These are phyloP conservation scores for Silurus meridionalis DNA, from an alignment of 2,113 vertebrate species.

Conservation along the genomic window DNA sequence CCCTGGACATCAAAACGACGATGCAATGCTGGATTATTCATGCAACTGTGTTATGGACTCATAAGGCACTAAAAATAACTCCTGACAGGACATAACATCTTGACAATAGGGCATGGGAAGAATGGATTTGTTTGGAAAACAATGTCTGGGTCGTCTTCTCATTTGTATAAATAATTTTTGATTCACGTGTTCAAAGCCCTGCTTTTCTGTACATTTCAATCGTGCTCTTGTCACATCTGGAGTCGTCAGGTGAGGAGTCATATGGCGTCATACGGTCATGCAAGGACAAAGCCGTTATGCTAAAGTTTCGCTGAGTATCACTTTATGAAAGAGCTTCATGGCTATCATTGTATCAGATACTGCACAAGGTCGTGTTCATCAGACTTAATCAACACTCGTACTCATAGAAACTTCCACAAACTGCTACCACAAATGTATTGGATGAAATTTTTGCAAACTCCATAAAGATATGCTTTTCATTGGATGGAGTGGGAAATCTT, in stretches of 20 bases:
- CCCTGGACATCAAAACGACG: no score
- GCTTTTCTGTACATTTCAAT: not conserved
- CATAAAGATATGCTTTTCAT: no score
- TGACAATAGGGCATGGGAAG: not conserved
- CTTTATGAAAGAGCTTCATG: not conserved
- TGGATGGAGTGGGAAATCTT: no score
- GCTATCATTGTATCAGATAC: not conserved
- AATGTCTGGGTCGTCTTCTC: not conserved
- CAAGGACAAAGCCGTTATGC: not conserved
- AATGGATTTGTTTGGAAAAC: not conserved
- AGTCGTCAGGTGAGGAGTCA: slow-evolving; percentile 62
- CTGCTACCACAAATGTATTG: no score
- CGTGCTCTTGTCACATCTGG: not conserved
- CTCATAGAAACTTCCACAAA: no score
- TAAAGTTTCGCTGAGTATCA: not conserved
- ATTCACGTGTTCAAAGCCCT: not conserved
- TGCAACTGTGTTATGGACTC: no score
- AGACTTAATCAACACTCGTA: no score
- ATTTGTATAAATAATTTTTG: not conserved
- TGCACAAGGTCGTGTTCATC: not conserved
- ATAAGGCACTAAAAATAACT: no score
- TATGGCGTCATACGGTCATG: slow-evolving; percentile 51
- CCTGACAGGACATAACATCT: not conserved
- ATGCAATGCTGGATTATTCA: no score
- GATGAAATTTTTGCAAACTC: no score